These are phyloP conservation scores for Oncorhynchus masou DNA, from an alignment of 2,113 vertebrate species.

Conservation along the genomic window DNA sequence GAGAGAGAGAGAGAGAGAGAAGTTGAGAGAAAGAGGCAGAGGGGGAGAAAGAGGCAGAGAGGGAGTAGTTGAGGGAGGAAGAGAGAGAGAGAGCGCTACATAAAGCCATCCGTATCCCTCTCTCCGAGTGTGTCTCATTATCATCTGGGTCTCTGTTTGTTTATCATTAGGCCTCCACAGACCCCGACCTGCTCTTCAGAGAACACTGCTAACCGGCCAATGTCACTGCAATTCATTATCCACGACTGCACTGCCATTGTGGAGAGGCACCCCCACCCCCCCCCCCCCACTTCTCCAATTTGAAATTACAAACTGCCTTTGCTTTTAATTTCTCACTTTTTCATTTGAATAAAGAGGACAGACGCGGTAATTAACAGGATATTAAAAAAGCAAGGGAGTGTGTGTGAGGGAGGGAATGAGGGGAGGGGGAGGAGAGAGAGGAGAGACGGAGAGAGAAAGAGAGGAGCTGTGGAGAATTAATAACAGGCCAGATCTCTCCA, in stretches of 20 bases:
- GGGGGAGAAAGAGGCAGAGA: not conserved
- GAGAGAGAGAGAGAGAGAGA: not conserved
- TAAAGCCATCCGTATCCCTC: slow-evolving; percentile 34
- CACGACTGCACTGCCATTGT: slow-evolving; percentile 22
- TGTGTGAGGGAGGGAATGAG: slow-evolving; percentile 51
- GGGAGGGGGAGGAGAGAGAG: slow-evolving; percentile 32
- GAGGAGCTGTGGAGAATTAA: slow-evolving; percentile 76
- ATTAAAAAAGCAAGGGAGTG: slow-evolving; percentile 67
- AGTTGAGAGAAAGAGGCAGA: not conserved
- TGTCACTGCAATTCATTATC: slow-evolving; percentile 62
- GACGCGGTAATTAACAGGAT: slow-evolving; percentile 74
- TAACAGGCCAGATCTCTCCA: slow-evolving; percentile 78
- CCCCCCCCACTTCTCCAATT: slow-evolving; percentile 41
- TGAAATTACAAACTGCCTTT: slow-evolving; percentile 68
- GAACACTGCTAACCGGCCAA: slow-evolving; percentile 56
- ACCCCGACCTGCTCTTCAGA: slow-evolving; percentile 54
- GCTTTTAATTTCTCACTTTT: slow-evolving; percentile 71
- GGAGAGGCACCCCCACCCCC: not conserved
- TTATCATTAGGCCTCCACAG: slow-evolving; percentile 54
- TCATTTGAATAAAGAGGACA: slow-evolving; percentile 77
- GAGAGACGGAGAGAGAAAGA: slow-evolving; percentile 32
- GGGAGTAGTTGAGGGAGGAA: not conserved
- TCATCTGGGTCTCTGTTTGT: slow-evolving; percentile 55
- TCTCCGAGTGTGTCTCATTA: slow-evolving; percentile 50
- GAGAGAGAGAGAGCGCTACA: slow-evolving; percentile 13